Conservation (phyloP, 2,113 vertebrate genomes). For the Phasianus colchicus region DNA sequence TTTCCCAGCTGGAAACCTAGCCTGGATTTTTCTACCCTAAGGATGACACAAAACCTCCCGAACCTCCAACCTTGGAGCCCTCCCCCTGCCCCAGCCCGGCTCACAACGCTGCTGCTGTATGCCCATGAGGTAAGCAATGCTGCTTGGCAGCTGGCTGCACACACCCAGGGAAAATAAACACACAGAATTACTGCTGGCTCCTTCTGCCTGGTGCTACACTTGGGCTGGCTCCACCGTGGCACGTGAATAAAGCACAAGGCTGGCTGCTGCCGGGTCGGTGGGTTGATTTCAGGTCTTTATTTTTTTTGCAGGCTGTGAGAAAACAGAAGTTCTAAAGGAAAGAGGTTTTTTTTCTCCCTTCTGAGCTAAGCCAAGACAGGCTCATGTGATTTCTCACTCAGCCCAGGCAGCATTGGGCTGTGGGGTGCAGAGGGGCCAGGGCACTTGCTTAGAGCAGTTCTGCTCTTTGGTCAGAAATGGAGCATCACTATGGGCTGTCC, state of each 20-base stretch:
- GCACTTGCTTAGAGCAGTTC: not conserved
- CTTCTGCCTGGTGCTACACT: not conserved
- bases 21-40: rapidly evolving
- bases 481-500: not conserved
- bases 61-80: not conserved
- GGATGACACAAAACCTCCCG: not conserved
- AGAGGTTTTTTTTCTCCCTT: not conserved
- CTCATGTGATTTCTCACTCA: not conserved
- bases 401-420: rapidly evolving
- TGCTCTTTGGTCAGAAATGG: not conserved
- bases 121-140: not conserved
- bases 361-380: not conserved
- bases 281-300: not conserved
- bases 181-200: not conserved
- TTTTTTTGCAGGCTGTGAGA: not conserved
- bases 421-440: not conserved
- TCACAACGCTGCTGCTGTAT: not conserved
- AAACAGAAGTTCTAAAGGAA: not conserved
- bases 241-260: not conserved
- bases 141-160: not conserved
- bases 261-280: not conserved
- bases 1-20: not conserved
- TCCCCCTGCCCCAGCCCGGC: not conserved
- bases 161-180: not conserved
- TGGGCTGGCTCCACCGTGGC: not conserved